Conservation (phyloP, 2,797 vertebrate species). For the Hylomyscus alleni region DNA sequence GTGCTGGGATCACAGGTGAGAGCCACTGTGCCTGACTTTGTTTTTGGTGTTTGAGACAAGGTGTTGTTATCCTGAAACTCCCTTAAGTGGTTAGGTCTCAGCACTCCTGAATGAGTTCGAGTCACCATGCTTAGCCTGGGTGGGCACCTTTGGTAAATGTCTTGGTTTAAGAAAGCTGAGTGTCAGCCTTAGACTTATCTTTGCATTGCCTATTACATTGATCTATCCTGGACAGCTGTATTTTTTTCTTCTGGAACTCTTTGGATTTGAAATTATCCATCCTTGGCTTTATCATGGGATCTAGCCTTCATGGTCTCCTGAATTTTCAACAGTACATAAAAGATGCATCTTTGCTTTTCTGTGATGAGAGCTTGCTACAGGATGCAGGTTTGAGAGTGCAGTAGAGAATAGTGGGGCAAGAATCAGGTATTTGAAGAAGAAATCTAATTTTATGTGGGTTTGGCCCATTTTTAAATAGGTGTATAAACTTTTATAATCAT, state of each 20-base stretch:
- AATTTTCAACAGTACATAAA: slow-evolving; percentile 44
- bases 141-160: slow-evolving; percentile 4
- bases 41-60: neutral
- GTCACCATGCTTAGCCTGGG: neutral
- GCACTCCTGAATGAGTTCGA: neutral
- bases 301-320: slow-evolving; percentile 1
- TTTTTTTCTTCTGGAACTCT: neutral
- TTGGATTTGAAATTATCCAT: slow-evolving; percentile 20
- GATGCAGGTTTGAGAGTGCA: neutral
- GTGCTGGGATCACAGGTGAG: neutral
- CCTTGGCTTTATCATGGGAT: slow-evolving; percentile 15
- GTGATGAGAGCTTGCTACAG: neutral
- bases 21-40: neutral
- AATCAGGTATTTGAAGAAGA: neutral
- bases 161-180: neutral
- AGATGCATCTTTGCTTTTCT: slow-evolving; percentile 20
- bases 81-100: neutral
- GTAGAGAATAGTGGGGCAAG: neutral
- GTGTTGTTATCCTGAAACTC: neutral
- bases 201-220: neutral
- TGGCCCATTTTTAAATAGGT: neutral
- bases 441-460: slow-evolving; percentile 37
- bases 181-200: slow-evolving; percentile 38
- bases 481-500: neutral
- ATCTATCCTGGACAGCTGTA: neutral